Evolutionary conservation across 2,113 vertebrate species (phyloP).

Genomic region (Malaclemys terrapin): DNA sequence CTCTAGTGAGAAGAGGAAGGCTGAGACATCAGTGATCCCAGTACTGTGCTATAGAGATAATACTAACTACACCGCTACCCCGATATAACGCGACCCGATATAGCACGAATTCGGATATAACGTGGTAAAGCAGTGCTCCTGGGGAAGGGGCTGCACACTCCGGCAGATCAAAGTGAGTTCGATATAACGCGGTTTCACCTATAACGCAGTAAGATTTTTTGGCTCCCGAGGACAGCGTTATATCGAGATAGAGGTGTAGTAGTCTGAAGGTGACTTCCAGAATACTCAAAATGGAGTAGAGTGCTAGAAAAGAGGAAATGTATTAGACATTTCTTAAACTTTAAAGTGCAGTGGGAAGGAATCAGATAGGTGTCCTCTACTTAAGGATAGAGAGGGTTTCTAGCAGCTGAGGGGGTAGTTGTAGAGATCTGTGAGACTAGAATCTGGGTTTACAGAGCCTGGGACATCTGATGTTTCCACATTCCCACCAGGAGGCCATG

Average conservation of each 20-base stretch:
- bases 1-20: slow-evolving; percentile 57
- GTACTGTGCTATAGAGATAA: slow-evolving; percentile 63
- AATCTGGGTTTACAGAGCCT: background rate
- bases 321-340: background rate
- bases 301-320: background rate
- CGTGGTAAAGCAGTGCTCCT: too few relatives aligned
- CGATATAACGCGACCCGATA: too few relatives aligned
- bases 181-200: too few relatives aligned
- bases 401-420: slow-evolving; percentile 39
- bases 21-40: slow-evolving; percentile 51
- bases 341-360: background rate
- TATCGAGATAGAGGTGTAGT: background rate
- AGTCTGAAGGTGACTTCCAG: slow-evolving; percentile 71
- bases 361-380: background rate
- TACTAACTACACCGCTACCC: slow-evolving; percentile 16
- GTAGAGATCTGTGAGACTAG: background rate
- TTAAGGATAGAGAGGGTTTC: background rate
- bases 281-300: slow-evolving; percentile 14
- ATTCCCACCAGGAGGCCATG: background rate
- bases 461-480: background rate
- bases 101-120: too few relatives aligned
- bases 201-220: too few relatives aligned
- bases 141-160: too few relatives aligned
- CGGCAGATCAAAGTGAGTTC: too few relatives aligned
- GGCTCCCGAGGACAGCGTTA: too few relatives aligned